A percentile compares a stretch with the other conserved stretches of the same genome.
phyloP scores from a whole-genome alignment of 2,113 vertebrate genomes.

The Craseonycteris thonglongyai region DNA sequence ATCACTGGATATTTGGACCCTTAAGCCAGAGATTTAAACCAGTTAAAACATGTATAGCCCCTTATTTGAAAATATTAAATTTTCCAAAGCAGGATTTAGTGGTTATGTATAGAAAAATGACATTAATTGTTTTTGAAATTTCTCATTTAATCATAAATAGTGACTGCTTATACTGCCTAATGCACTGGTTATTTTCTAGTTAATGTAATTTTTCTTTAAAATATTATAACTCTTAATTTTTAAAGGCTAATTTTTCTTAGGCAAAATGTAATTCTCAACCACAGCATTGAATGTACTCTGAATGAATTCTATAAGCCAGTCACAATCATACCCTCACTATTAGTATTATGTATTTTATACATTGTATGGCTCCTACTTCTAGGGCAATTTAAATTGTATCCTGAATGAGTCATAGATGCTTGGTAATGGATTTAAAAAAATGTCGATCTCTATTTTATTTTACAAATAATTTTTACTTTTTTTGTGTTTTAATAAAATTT shows the following conservation, averaged over 20 bases:
- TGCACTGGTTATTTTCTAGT: not conserved
- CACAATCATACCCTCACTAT: not conserved
- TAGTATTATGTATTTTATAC: not conserved
- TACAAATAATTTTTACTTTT: not conserved
- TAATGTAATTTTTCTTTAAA: not conserved
- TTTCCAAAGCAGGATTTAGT: not conserved
- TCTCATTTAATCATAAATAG: not conserved
- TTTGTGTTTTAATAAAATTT: conserved; percentile 28
- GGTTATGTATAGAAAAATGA: not conserved
- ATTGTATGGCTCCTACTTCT: not conserved
- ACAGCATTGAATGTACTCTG: not conserved
- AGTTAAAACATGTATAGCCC: not conserved
- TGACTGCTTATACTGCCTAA: not conserved
- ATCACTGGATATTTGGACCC: not conserved
- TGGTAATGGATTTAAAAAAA: not conserved
- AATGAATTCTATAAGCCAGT: not conserved
- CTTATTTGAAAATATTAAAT: not conserved
- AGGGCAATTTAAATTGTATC: not conserved
- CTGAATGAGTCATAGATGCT: conserved; percentile 1
- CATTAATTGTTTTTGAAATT: not conserved
- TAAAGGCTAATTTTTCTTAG: not conserved
- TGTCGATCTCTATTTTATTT: conserved; percentile 25
- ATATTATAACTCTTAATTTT: not conserved
- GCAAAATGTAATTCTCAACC: not conserved
- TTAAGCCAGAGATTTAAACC: not conserved